Percentiles rank a stretch among this genome's conserved stretches.
Conservation (phyloP, 2,113 vertebrate species). For the Cisticola juncidis region DNA sequence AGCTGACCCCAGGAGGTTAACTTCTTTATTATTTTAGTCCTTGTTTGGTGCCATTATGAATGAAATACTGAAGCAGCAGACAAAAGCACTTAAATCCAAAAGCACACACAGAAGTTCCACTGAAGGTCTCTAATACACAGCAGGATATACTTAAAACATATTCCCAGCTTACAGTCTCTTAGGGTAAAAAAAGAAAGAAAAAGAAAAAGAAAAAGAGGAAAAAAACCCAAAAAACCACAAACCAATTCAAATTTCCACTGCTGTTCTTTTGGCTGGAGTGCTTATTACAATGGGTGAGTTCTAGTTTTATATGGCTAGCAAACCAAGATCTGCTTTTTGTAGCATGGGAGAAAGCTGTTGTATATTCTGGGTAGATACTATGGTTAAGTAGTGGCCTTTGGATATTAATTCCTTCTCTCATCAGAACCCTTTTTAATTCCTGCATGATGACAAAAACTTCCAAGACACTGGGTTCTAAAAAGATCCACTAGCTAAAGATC, state of each 20-base stretch:
- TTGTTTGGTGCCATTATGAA: background rate
- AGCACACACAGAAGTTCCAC: background rate
- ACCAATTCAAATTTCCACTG: background rate
- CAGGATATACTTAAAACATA: background rate
- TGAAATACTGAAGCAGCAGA: background rate
- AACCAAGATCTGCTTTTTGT: background rate
- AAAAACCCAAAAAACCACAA: accelerated
- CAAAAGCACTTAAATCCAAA: background rate
- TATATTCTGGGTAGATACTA: background rate
- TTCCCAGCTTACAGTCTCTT: background rate
- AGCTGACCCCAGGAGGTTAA: background rate
- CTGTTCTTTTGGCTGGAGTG: background rate
- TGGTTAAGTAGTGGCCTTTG: background rate
- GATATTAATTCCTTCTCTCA: background rate
- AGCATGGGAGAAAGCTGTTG: background rate
- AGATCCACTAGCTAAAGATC: background rate
- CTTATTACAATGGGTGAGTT: background rate
- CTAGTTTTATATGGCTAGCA: background rate
- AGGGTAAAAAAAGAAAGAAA: background rate
- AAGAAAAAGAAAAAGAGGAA: no score
- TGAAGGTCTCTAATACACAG: background rate
- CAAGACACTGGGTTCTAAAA: background rate
- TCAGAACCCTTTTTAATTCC: background rate
- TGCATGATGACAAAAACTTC: background rate
- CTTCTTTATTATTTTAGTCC: background rate